phyloP scores from a whole-genome alignment of 2,797 vertebrate genomes.

The Chelonia mydas region DNA sequence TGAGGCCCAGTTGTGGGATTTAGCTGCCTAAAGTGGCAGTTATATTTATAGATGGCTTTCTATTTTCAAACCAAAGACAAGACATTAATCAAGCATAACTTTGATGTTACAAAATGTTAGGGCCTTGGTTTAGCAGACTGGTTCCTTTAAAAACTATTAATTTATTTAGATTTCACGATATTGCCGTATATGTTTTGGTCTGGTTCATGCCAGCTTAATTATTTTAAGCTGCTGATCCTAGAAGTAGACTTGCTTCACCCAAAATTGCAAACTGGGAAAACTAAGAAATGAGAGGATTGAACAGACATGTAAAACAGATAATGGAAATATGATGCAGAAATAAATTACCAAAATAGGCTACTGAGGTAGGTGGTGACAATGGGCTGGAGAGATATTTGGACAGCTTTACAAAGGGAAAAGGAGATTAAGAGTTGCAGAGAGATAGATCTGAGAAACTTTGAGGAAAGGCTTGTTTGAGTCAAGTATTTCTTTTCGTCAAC shows the following conservation, averaged over 20 bases:
- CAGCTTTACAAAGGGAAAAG: not conserved
- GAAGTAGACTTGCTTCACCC: not conserved
- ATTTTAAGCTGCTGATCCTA: not conserved
- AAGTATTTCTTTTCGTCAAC: not conserved
- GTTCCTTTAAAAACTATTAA: not conserved
- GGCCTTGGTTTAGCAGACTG: fast-evolving
- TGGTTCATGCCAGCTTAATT: not conserved
- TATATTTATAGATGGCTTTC: not conserved
- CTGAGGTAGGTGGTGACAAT: not conserved
- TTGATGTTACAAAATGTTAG: not conserved
- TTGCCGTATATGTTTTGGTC: not conserved
- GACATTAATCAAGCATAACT: not conserved
- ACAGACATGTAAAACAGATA: fast-evolving
- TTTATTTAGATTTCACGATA: not conserved
- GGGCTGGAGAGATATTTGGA: not conserved
- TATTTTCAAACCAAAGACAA: not conserved
- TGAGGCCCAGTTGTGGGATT: too few relatives aligned
- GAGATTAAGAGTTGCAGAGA: not conserved
- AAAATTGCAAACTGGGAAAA: not conserved
- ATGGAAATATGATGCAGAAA: not conserved
- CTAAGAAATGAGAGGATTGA: not conserved
- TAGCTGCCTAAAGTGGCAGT: too few relatives aligned
- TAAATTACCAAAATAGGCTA: not conserved
- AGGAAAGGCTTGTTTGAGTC: not conserved
- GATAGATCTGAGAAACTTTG: not conserved